Evolutionary conservation across 2,113 vertebrate genomes (phyloP).

Genomic region (Rhodinocichla rosea): DNA sequence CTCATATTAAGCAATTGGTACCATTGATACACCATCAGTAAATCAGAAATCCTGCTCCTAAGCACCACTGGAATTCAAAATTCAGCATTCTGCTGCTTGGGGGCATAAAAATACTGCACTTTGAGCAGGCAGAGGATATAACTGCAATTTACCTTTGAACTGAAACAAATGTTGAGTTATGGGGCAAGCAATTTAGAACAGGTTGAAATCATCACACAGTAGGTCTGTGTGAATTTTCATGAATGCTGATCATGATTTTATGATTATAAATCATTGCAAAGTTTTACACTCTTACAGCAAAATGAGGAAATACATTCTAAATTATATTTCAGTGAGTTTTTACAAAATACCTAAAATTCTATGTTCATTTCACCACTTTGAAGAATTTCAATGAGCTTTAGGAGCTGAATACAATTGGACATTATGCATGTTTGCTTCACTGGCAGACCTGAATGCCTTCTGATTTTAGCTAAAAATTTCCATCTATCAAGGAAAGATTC

Average conservation of each 20-base stretch:
- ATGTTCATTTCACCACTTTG: background rate
- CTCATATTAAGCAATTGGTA: background rate
- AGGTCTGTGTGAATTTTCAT: background rate
- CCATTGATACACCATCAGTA: background rate
- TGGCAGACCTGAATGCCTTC: background rate
- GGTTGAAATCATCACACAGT: background rate
- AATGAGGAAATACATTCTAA: background rate
- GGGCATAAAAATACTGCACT: background rate
- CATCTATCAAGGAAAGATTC: background rate
- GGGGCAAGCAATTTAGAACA: background rate
- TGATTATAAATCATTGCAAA: background rate
- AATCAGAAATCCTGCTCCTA: background rate
- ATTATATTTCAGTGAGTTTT: background rate
- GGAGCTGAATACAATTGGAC: background rate
- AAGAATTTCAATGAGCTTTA: background rate
- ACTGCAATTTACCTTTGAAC: background rate
- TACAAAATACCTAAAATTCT: background rate
- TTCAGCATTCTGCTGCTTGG: background rate
- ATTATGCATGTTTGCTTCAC: background rate
- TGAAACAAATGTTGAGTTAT: background rate
- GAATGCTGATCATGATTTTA: background rate
- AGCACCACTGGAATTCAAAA: background rate
- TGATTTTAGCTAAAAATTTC: background rate
- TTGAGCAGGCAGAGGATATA: background rate
- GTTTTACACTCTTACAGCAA: background rate